Evolutionary conservation across 1,140 invertebrate species (phyloP).

Genomic region (Macrobrachium rosenbergii): DNA sequence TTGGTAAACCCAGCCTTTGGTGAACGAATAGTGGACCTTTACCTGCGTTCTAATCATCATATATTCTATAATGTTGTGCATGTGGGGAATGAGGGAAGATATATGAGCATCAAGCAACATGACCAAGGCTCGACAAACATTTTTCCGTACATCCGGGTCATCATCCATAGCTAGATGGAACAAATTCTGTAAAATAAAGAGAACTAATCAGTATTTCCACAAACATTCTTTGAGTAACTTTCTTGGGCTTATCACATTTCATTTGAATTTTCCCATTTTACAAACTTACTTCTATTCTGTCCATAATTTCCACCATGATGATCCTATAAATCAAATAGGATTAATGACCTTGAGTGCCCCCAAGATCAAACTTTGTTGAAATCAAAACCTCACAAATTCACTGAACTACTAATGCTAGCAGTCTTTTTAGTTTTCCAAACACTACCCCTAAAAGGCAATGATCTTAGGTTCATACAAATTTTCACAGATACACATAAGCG

Average conservation of each 20-base stretch:
- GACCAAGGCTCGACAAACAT: slow-evolving; percentile 96
- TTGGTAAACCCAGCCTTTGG: too few species aligned
- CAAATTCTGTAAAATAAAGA: slow-evolving; percentile 71
- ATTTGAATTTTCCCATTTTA: too few species aligned
- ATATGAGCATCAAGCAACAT: slow-evolving; percentile 96
- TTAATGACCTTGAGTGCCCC: background rate
- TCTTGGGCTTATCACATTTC: background rate
- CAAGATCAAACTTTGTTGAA: background rate
- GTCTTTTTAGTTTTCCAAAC: too few species aligned
- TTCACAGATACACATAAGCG: background rate
- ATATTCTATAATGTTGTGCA: slow-evolving; percentile 97
- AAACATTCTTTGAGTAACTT: background rate
- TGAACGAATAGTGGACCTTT: background rate
- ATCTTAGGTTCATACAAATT: background rate
- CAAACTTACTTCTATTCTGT: background rate
- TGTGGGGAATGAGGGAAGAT: slow-evolving; percentile 94
- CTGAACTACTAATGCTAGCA: too few species aligned
- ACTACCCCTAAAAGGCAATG: background rate
- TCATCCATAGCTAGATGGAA: slow-evolving; percentile 78
- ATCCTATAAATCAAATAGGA: background rate
- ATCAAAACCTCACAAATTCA: background rate
- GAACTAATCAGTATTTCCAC: background rate
- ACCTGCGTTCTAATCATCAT: slow-evolving; percentile 96
- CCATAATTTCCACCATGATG: slow-evolving; percentile 26
- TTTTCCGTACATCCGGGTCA: slow-evolving; percentile 90